Evolutionary conservation across 2,888 invertebrate genomes (phyloP).

Genomic region (Xestia ashworthii): DNA sequence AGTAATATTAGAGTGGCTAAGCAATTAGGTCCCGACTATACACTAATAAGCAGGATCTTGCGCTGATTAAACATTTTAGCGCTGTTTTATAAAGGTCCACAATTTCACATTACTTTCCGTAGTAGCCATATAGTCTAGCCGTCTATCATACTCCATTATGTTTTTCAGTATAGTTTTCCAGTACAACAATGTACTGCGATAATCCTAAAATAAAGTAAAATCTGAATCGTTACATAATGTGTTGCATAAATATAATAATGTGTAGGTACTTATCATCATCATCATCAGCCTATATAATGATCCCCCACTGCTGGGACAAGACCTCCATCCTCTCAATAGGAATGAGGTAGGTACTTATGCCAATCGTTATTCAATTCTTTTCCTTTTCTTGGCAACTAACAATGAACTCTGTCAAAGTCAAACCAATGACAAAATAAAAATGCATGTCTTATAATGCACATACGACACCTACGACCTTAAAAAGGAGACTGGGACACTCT

Average conservation of each 20-base stretch:
- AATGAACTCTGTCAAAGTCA: conserved; percentile 54
- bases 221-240: conserved; percentile 1
- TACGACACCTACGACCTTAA: not conserved
- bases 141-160: not conserved
- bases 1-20: not conserved
- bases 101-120: not conserved
- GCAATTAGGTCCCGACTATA: not conserved
- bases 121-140: not conserved
- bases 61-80: not conserved
- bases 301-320: too few species aligned
- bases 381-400: conserved; percentile 53
- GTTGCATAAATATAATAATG: not conserved
- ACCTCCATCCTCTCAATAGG: too few species aligned
- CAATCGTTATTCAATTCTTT: conserved; percentile 37
- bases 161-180: not conserved
- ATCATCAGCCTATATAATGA: too few species aligned
- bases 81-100: not conserved
- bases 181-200: not conserved
- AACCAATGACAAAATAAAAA: conserved; percentile 33
- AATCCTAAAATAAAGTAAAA: not conserved
- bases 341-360: too few species aligned
- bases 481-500: not conserved
- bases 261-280: too few species aligned
- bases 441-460: not conserved
- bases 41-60: not conserved